Conservation (phyloP, 2,888 invertebrate genomes). For the Camptogramma bilineatum region DNA sequence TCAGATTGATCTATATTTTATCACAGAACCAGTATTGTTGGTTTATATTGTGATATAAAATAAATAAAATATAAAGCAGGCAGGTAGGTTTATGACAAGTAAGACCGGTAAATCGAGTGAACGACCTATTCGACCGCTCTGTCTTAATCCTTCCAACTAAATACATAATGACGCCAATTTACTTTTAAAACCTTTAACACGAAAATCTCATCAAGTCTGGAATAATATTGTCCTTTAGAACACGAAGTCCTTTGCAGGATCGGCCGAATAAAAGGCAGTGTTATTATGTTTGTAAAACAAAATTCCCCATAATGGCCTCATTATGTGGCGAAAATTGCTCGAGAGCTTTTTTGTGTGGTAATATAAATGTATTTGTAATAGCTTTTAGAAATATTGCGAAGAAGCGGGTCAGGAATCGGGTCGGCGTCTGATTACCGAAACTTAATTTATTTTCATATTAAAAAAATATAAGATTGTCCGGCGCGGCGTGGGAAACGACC, state of each 20-base stretch:
- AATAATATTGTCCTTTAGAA: slow-evolving; percentile 83
- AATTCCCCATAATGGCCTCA: slow-evolving; percentile 85
- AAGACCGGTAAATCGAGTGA: slow-evolving; percentile 42
- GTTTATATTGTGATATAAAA: background rate
- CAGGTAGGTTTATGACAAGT: slow-evolving; percentile 18
- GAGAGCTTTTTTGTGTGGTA: slow-evolving; percentile 83
- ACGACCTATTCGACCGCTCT: slow-evolving; percentile 71
- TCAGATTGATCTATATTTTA: too few species aligned
- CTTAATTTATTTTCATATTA: slow-evolving; percentile 83
- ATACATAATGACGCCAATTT: slow-evolving; percentile 81
- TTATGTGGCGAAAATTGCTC: slow-evolving; percentile 86
- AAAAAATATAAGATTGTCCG: slow-evolving; percentile 77
- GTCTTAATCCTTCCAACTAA: slow-evolving; percentile 77
- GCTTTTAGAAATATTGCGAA: slow-evolving; percentile 85
- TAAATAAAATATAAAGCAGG: background rate
- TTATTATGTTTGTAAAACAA: slow-evolving; percentile 86
- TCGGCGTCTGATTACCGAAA: slow-evolving; percentile 82
- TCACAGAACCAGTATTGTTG: too few species aligned
- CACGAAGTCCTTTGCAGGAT: slow-evolving; percentile 78
- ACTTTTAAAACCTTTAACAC: slow-evolving; percentile 80
- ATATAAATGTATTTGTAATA: slow-evolving; percentile 86
- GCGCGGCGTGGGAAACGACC: slow-evolving; percentile 82
- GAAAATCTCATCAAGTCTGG: slow-evolving; percentile 81
- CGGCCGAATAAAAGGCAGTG: slow-evolving; percentile 81
- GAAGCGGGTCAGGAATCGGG: slow-evolving; percentile 77